phyloP scores from a whole-genome alignment of 2,888 invertebrate species.

The Melangyna quadrimaculata region DNA sequence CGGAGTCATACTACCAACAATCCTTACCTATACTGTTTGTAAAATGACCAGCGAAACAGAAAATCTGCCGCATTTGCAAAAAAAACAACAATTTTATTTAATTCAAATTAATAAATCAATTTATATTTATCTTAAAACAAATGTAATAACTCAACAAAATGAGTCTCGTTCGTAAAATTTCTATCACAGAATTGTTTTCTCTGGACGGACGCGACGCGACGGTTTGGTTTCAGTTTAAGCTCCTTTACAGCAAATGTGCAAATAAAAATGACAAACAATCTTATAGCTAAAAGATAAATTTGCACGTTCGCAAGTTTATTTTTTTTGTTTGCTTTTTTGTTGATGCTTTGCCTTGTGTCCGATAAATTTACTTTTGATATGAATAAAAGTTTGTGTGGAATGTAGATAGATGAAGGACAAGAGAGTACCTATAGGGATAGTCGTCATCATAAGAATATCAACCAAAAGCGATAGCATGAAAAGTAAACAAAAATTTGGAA shows the following conservation, averaged over 20 bases:
- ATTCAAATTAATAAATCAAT: conserved; percentile 52
- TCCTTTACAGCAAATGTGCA: conserved; percentile 44
- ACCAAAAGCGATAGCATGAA: conserved; percentile 37
- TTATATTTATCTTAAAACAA: conserved; percentile 2
- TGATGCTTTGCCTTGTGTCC: conserved; percentile 14
- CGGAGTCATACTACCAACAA: no score
- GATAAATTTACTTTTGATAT: conserved; percentile 35
- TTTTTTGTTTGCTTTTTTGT: conserved; percentile 5
- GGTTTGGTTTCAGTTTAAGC: conserved; percentile 14
- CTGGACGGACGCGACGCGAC: neutral
- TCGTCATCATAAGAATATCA: conserved; percentile 41
- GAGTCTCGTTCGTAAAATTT: neutral
- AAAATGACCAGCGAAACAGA: neutral
- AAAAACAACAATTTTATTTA: conserved; percentile 11
- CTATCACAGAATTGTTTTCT: conserved; percentile 24
- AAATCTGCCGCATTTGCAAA: neutral
- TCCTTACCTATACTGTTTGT: neutral
- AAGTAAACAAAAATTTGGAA: conserved; percentile 50
- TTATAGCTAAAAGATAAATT: conserved; percentile 52
- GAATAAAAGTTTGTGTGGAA: neutral
- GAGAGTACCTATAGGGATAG: neutral
- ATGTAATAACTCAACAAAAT: conserved; percentile 11
- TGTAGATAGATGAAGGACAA: neutral
- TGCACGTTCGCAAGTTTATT: conserved; percentile 40
- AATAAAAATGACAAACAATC: conserved; percentile 65